Percentiles rank a stretch among this genome's conserved stretches.
Evolutionary conservation across 2,797 vertebrate species (phyloP).

Genomic region (Melanotaenia maccullochi): DNA sequence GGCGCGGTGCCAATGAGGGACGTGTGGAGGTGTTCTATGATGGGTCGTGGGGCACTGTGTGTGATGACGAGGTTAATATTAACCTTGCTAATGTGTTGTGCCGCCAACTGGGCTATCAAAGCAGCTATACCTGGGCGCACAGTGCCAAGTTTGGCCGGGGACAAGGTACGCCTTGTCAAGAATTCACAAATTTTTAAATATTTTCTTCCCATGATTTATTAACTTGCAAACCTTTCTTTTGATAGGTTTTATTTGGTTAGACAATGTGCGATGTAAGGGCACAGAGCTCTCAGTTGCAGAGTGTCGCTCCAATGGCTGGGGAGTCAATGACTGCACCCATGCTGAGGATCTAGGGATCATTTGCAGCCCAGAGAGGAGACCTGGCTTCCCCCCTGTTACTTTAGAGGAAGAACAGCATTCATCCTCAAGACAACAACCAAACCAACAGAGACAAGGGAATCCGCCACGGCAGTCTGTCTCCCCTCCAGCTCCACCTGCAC

Average conservation of each 20-base stretch:
- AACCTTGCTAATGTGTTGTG: constrained; percentile 88
- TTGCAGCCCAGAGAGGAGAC: constrained; percentile 79
- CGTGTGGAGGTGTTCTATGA: constrained; percentile 92
- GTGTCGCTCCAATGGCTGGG: constrained; percentile 94
- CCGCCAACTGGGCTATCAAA: constrained; percentile 88
- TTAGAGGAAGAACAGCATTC: constrained; percentile 33
- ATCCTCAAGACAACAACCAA: constrained; percentile 40
- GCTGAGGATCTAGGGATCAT: constrained; percentile 92
- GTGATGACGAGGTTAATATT: constrained; percentile 92
- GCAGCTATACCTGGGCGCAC: constrained; percentile 92
- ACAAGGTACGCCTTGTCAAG: constrained; percentile 80
- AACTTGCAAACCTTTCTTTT: constrained; percentile 12
- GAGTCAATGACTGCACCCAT: constrained; percentile 92
- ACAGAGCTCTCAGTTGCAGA: constrained; percentile 87
- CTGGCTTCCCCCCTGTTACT: constrained; percentile 38
- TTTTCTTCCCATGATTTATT: neutral
- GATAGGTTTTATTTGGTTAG: constrained; percentile 94
- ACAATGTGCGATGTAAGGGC: constrained; percentile 91
- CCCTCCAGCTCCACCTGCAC: constrained; percentile 29
- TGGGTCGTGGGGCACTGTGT: constrained; percentile 92
- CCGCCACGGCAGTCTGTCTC: constrained; percentile 23
- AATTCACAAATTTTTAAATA: neutral
- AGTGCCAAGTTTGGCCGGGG: constrained; percentile 94
- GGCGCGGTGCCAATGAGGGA: constrained; percentile 83
- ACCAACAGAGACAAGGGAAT: constrained; percentile 51